These are phyloP conservation scores for Chitala chitala DNA, from an alignment of 2,113 vertebrate genomes.

Conservation along the genomic window DNA sequence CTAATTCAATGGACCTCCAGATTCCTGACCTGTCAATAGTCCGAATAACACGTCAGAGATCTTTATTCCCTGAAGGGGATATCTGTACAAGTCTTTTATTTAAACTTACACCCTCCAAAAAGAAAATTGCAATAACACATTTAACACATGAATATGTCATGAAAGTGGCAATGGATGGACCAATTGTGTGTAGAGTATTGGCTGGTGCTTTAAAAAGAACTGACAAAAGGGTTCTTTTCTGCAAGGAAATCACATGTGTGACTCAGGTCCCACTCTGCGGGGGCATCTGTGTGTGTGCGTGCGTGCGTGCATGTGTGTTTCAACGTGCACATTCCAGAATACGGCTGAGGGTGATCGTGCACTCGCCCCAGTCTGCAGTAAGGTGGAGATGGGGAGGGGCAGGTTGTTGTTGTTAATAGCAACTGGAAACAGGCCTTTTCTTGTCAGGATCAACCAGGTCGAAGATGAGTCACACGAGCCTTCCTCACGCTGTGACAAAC, in stretches of 20 bases:
- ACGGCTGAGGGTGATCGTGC: not conserved
- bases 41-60: not conserved
- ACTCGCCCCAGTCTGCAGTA: too few species aligned
- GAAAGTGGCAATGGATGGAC: too few species aligned
- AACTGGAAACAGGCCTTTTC: not conserved
- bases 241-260: slow-evolving; percentile 23
- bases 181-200: too few species aligned
- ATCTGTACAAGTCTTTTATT: not conserved
- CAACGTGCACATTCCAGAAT: not conserved
- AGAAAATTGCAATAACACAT: not conserved
- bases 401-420: too few species aligned
- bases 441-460: not conserved
- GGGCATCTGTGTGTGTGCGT: slow-evolving; percentile 21
- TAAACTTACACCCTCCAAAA: not conserved
- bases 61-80: not conserved
- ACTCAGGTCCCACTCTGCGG: slow-evolving; percentile 13
- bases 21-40: not conserved
- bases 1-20: not conserved
- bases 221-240: too few species aligned
- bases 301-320: slow-evolving; percentile 7
- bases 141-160: too few species aligned
- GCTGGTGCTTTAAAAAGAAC: too few species aligned
- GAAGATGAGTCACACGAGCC: not conserved
- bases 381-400: too few species aligned
- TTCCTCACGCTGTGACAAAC: not conserved